A percentile compares a stretch with the other conserved stretches of the same genome.
Conservation (phyloP, 2,113 vertebrate genomes). For the Festucalex cinctus region DNA sequence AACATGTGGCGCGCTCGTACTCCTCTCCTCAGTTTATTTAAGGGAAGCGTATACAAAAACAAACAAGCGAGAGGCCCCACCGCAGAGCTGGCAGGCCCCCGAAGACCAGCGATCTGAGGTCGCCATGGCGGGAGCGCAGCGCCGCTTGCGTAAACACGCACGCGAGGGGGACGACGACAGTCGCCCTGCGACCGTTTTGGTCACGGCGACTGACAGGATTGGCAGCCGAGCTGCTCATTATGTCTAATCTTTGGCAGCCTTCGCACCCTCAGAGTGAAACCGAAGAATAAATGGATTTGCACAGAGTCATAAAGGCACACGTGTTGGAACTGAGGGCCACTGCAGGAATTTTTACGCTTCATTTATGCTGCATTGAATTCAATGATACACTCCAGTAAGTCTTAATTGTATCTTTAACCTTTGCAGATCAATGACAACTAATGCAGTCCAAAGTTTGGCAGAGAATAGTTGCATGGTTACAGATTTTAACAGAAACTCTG, state of each 20-base stretch:
- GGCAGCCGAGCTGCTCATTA: slow-evolving; percentile 72
- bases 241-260: slow-evolving; percentile 70
- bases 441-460: not conserved
- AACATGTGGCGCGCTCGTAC: slow-evolving; percentile 59
- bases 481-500: not conserved
- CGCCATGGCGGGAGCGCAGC: slow-evolving; percentile 59
- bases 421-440: not conserved
- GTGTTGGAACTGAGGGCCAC: slow-evolving; percentile 9
- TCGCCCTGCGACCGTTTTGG: slow-evolving; percentile 70
- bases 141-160: slow-evolving; percentile 67
- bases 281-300: slow-evolving; percentile 70
- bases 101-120: slow-evolving; percentile 68
- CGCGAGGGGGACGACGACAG: slow-evolving; percentile 59
- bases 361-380: slow-evolving; percentile 24
- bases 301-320: slow-evolving; percentile 49
- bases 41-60: slow-evolving; percentile 67
- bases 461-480: not conserved
- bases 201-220: slow-evolving; percentile 68
- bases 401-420: not conserved
- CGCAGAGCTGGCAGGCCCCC: slow-evolving; percentile 60
- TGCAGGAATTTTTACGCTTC: slow-evolving; percentile 19
- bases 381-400: slow-evolving; percentile 1
- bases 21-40: slow-evolving; percentile 72
- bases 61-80: slow-evolving; percentile 45
- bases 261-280: slow-evolving; percentile 68